Evolutionary conservation across 64 coral and sea anemone genomes (phyloP).

Genomic region (Montipora capricornis): DNA sequence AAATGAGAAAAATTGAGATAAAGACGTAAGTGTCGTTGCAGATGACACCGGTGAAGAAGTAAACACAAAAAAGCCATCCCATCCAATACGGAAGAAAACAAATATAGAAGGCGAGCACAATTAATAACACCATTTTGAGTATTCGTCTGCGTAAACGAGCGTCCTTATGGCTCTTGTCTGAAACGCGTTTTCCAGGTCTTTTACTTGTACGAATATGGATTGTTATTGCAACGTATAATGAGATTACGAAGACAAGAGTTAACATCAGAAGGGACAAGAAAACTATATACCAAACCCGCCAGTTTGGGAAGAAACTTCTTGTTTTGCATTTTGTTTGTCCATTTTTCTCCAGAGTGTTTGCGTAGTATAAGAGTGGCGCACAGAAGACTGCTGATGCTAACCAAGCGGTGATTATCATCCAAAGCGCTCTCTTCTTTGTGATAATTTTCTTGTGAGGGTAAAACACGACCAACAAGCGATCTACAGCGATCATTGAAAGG

Average conservation of each 20-base stretch:
- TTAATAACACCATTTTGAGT: too few relatives aligned
- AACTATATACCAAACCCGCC: too few relatives aligned
- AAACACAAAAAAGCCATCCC: slow-evolving; percentile 59
- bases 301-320: too few relatives aligned
- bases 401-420: slow-evolving; percentile 50
- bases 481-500: too few relatives aligned
- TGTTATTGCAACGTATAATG: slow-evolving; percentile 67
- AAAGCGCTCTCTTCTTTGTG: too few relatives aligned
- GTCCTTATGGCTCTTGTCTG: not conserved
- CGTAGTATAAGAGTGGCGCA: too few relatives aligned
- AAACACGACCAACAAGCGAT: too few relatives aligned
- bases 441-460: too few relatives aligned
- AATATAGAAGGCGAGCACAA: too few relatives aligned
- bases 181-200: not conserved
- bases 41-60: slow-evolving; percentile 1
- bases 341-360: not conserved
- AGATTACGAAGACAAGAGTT: slow-evolving; percentile 6
- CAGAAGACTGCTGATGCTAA: slow-evolving; percentile 14
- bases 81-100: slow-evolving; percentile 82
- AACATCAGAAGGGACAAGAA: too few relatives aligned
- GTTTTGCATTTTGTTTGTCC: too few relatives aligned
- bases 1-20: not conserved
- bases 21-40: slow-evolving; percentile 49
- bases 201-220: slow-evolving; percentile 50
- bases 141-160: too few relatives aligned